phyloP scores from a whole-genome alignment of 2,113 vertebrate genomes.

The Numida meleagris region DNA sequence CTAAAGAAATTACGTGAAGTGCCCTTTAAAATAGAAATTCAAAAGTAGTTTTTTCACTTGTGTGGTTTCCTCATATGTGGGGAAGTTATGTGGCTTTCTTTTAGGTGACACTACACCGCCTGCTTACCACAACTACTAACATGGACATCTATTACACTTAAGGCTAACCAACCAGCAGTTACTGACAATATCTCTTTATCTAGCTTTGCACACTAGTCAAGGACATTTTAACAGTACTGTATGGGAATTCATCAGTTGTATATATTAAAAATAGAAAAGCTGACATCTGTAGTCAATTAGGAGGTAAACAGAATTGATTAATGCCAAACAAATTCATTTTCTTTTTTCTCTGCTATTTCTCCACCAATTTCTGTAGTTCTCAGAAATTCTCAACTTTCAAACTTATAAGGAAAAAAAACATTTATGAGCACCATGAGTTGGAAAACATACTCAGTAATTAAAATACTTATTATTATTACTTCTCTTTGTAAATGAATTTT shows the following conservation, averaged over 20 bases:
- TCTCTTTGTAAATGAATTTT: not conserved
- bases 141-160: not conserved
- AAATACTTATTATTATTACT: not conserved
- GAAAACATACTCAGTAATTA: not conserved
- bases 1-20: not conserved
- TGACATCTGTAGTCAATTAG: not conserved
- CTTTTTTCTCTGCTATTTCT: not conserved
- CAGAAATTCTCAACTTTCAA: not conserved
- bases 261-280: not conserved
- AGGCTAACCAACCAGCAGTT: not conserved
- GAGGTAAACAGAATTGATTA: not conserved
- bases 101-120: not conserved
- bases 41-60: not conserved
- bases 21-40: not conserved
- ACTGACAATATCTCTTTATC: slow-evolving; percentile 14
- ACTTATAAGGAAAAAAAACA: not conserved
- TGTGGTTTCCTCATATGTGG: not conserved
- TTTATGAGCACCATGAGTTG: not conserved
- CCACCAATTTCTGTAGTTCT: not conserved
- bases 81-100: not conserved
- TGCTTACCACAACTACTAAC: not conserved
- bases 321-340: not conserved
- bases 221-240: not conserved
- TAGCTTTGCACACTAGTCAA: not conserved
- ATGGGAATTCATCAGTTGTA: not conserved